phyloP scores from a whole-genome alignment of 2,888 invertebrate species.

The Omphaloscelis lunosa region DNA sequence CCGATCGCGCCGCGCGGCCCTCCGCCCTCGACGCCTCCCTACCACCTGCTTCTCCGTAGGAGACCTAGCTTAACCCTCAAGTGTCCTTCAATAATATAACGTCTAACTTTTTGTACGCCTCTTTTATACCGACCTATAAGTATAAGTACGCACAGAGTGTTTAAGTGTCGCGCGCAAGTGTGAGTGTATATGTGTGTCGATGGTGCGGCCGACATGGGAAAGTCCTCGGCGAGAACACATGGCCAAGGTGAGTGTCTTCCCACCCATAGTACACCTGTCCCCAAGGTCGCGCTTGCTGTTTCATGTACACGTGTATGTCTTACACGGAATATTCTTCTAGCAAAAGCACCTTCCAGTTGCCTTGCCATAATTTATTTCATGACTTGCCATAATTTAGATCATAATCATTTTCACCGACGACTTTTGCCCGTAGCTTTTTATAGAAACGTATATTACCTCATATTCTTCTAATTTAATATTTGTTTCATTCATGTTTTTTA shows the following conservation, averaged over 20 bases:
- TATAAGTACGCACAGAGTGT: conserved; percentile 86
- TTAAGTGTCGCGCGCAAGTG: conserved; percentile 85
- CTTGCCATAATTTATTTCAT: conserved; percentile 21
- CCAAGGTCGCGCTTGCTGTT: conserved; percentile 73
- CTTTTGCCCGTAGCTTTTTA: conserved; percentile 15
- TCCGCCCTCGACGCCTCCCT: conserved; percentile 88
- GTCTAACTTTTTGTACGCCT: conserved; percentile 89
- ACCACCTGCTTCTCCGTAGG: conserved; percentile 86
- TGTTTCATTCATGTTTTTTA: conserved; percentile 46
- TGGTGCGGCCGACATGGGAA: conserved; percentile 91
- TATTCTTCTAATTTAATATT: conserved; percentile 15
- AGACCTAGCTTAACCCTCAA: conserved; percentile 86
- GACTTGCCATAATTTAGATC: conserved; percentile 17
- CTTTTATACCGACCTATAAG: conserved; percentile 88
- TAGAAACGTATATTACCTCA: conserved; percentile 2
- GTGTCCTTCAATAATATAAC: conserved; percentile 90
- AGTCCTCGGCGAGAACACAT: conserved; percentile 91
- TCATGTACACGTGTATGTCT: conserved; percentile 46
- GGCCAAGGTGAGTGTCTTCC: conserved; percentile 88
- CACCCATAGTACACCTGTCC: conserved; percentile 76
- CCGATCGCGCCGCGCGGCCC: conserved; percentile 90
- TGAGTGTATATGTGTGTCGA: conserved; percentile 87
- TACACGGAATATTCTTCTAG: conserved; percentile 12
- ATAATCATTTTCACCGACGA: not conserved
- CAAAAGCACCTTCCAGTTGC: not conserved